phyloP scores from a whole-genome alignment of 2,797 vertebrate genomes.

The Pseudomugil tenellus region DNA sequence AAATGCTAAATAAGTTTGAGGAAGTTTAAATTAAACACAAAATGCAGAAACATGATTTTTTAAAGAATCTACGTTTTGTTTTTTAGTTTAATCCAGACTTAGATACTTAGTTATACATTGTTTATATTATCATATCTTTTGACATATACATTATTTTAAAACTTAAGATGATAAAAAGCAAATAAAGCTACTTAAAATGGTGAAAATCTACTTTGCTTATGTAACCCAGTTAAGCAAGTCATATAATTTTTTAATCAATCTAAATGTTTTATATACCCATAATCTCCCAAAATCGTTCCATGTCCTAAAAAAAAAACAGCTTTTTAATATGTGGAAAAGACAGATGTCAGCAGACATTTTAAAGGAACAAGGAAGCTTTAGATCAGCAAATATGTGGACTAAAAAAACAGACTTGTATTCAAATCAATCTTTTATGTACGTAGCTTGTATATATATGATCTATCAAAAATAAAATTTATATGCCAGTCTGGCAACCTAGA shows the following conservation, averaged over 20 bases:
- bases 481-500: background rate
- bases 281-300: background rate
- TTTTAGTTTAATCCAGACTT: background rate
- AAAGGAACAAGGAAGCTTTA: constrained; percentile 55
- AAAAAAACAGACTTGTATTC: background rate
- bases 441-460: background rate
- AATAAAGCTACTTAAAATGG: background rate
- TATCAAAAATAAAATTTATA: background rate
- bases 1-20: background rate
- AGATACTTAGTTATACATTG: background rate
- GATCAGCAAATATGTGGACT: constrained; percentile 22
- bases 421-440: background rate
- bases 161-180: no score
- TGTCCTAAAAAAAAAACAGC: no score
- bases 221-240: background rate
- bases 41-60: background rate
- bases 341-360: constrained; percentile 11
- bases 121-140: background rate
- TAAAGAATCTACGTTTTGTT: no score
- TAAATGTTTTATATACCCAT: background rate
- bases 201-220: background rate
- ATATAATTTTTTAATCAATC: background rate
- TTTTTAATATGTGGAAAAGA: background rate
- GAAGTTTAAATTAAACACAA: background rate
- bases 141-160: background rate